These are phyloP conservation scores for Antheraea mylitta DNA, from an alignment of 1,140 invertebrate species.

Conservation along the genomic window DNA sequence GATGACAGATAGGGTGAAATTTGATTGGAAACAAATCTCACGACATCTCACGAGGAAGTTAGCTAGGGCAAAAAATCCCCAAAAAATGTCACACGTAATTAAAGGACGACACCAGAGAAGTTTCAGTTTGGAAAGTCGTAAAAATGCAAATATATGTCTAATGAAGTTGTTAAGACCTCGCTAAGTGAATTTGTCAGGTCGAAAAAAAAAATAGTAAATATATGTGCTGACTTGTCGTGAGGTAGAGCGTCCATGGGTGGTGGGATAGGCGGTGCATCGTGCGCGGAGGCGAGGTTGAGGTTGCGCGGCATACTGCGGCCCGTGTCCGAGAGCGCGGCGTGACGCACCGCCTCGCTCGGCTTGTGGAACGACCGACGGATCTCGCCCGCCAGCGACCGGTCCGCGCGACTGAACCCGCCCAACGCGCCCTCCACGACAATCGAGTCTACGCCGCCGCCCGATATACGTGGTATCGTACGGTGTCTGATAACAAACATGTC, in stretches of 20 bases:
- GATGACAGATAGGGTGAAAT: no score
- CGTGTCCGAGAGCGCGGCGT: slow-evolving; percentile 29
- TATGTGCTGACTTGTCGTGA: no score
- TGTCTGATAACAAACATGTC: slow-evolving; percentile 41
- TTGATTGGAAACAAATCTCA: no score
- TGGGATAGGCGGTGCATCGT: slow-evolving; percentile 9
- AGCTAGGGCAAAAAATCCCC: no score
- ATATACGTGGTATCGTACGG: slow-evolving; percentile 71
- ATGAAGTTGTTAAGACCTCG: no score
- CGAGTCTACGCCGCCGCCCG: slow-evolving; percentile 35
- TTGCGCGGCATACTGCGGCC: slow-evolving; percentile 58
- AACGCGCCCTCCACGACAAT: not conserved
- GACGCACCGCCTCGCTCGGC: slow-evolving; percentile 12
- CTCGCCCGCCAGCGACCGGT: slow-evolving; percentile 47
- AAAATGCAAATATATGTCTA: no score
- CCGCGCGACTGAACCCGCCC: slow-evolving; percentile 44
- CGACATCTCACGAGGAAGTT: no score
- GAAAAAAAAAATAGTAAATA: no score
- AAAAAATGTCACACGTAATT: no score
- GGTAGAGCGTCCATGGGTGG: not conserved
- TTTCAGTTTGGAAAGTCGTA: no score
- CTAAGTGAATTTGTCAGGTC: no score
- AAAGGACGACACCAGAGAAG: no score
- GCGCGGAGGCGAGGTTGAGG: slow-evolving; percentile 50
- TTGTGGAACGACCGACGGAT: slow-evolving; percentile 63